phyloP scores from a whole-genome alignment of 2,888 invertebrate species.

The Pterobdella sp. region DNA sequence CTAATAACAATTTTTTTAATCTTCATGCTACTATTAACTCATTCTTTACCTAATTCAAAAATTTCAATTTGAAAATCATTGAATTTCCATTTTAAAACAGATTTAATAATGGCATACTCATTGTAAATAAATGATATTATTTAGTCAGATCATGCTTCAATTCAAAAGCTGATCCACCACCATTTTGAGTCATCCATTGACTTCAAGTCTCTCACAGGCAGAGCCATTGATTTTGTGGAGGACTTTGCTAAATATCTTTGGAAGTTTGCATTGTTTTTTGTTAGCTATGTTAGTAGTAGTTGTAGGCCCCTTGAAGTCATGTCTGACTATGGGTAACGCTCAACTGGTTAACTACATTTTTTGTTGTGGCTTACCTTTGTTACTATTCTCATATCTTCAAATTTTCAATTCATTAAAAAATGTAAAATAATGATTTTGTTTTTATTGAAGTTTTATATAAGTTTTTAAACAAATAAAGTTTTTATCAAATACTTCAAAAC shows the following conservation, averaged over 20 bases:
- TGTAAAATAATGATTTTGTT: too few relatives aligned
- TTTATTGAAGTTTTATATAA: too few relatives aligned
- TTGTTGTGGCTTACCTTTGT: too few relatives aligned
- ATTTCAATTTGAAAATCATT: background rate
- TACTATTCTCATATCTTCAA: too few relatives aligned
- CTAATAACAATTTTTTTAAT: background rate
- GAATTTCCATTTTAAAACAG: background rate
- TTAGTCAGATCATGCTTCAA: background rate
- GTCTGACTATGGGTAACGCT: too few relatives aligned
- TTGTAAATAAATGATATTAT: background rate
- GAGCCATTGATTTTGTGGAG: conserved; percentile 33
- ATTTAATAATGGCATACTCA: background rate
- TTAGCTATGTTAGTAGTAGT: too few relatives aligned
- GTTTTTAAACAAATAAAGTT: too few relatives aligned
- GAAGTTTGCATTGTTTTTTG: too few relatives aligned
- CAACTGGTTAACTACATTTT: too few relatives aligned
- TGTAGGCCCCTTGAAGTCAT: too few relatives aligned
- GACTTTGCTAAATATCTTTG: conserved; percentile 29
- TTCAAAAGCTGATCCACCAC: background rate
- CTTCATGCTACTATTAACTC: background rate
- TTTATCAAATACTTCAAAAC: too few relatives aligned
- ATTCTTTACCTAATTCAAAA: background rate
- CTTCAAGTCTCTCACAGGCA: conserved; percentile 32
- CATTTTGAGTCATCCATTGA: conserved; percentile 21
- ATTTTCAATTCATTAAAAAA: too few relatives aligned